phyloP scores from a whole-genome alignment of 1,140 invertebrate genomes.

The Lordiphosa mommai region DNA sequence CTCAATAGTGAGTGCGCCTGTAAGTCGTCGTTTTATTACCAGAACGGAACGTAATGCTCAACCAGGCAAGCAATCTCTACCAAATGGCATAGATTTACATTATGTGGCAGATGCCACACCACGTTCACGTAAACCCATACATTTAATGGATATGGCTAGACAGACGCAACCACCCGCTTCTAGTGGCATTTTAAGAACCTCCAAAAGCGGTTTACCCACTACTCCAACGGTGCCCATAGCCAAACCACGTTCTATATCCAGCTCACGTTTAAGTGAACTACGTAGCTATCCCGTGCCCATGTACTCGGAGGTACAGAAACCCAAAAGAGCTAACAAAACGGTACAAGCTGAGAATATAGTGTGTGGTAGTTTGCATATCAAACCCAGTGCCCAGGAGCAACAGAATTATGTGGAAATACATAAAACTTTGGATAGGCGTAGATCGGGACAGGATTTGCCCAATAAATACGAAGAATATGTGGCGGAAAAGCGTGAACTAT shows the following conservation, averaged over 20 bases:
- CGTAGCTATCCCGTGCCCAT: constrained; percentile 60
- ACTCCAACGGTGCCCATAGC: constrained; percentile 81
- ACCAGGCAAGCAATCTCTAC: constrained; percentile 65
- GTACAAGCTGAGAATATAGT: constrained; percentile 41
- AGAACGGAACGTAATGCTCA: constrained; percentile 61
- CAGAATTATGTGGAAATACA: constrained; percentile 71
- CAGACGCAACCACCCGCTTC: constrained; percentile 23
- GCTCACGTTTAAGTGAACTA: constrained; percentile 54
- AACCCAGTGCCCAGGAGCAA: constrained; percentile 30
- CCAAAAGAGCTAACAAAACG: constrained; percentile 26
- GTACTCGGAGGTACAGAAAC: constrained; percentile 74
- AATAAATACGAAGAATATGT: constrained; percentile 75
- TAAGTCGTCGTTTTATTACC: constrained; percentile 61
- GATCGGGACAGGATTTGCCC: constrained; percentile 61
- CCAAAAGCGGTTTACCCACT: constrained; percentile 76
- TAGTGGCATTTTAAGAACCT: constrained; percentile 59
- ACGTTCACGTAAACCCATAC: constrained; percentile 84
- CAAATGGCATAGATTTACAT: constrained; percentile 81
- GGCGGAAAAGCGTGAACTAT: constrained; percentile 61
- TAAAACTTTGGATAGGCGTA: constrained; percentile 63
- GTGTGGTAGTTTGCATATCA: constrained; percentile 68
- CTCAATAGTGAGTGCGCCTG: constrained; percentile 52
- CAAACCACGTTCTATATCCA: constrained; percentile 70
- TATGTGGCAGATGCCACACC: constrained; percentile 85
- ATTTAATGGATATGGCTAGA: constrained; percentile 73